Conservation (phyloP, 2,888 invertebrate genomes). For the Invenusta paracnida region DNA sequence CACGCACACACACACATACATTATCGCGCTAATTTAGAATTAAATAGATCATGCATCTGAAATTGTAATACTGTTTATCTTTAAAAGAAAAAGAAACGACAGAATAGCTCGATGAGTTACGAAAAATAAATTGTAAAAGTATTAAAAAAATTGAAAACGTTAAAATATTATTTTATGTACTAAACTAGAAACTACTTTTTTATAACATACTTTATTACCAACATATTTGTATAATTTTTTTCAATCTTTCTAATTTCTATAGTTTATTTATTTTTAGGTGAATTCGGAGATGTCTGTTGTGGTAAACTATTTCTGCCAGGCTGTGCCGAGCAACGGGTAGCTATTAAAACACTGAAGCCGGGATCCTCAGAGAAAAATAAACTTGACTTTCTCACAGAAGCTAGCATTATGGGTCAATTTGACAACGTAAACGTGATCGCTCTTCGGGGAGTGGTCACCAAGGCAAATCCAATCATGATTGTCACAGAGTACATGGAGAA, state of each 20-base stretch:
- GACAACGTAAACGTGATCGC: slow-evolving; percentile 98
- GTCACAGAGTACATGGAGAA: slow-evolving; percentile 99
- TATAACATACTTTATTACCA: too few species aligned
- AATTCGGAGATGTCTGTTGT: slow-evolving; percentile 97
- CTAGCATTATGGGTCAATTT: slow-evolving; percentile 99
- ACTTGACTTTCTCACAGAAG: slow-evolving; percentile 94
- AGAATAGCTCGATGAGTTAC: too few species aligned
- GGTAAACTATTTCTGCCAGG: slow-evolving; percentile 78
- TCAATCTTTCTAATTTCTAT: neutral
- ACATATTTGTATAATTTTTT: neutral
- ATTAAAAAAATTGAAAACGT: too few species aligned
- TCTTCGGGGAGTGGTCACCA: slow-evolving; percentile 93
- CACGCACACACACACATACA: too few species aligned
- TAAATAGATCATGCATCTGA: too few species aligned
- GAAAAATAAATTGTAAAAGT: too few species aligned
- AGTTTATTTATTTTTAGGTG: slow-evolving; percentile 68
- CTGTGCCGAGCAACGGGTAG: slow-evolving; percentile 68
- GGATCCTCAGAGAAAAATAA: slow-evolving; percentile 83
- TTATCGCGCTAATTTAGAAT: too few species aligned
- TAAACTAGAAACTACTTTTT: too few species aligned
- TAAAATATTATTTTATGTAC: too few species aligned
- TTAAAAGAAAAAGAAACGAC: too few species aligned
- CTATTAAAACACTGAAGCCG: slow-evolving; percentile 86
- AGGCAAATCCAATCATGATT: slow-evolving; percentile 90
- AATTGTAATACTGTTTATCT: too few species aligned